Evolutionary conservation across 2,888 invertebrate species (phyloP), one percentile per base, ranked within the genome.

Genomic region (Lissonota sp.): DNA sequence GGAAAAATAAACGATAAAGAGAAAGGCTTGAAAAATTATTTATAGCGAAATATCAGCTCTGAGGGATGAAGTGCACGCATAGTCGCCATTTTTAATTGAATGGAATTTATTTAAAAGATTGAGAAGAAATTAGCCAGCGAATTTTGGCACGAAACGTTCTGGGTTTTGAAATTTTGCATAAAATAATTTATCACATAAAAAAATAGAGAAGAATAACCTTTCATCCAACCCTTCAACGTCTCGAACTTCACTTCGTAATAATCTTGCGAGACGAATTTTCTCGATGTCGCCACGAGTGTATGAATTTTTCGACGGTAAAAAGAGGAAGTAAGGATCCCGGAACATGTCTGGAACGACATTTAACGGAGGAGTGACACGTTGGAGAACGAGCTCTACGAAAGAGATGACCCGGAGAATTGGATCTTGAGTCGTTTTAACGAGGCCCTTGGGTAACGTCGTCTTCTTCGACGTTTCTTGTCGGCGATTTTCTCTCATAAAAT

Each of bases 391-490:
- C 57, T 57, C 46, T 46, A 44, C 14, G 7, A 44, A 49, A 66
- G 51, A 26, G 26, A 46, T 57, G 44, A 60, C 26, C 37, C 26
- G 46, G 49, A 10, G 26, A 37, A 51, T 26, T 69, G 46, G 49
- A 70, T 6, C 75, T 66, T 58, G 62, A 67, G 62, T 72, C 80
- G 51, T 63, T 77, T 64, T 77, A 80, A 77, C 80, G 77, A 80
- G 75, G 69, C 76, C 69, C 77, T 73, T 67, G 66, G n/a, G n/a
- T n/a, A 49, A 12, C 49, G 49, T 51, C 49, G 57, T 73, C 46
- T 57, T 64, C 66, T 40, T 46, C 42, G 16, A 53, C 67, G 49
- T 44, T 60, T 55, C 26, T 42, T 3, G 26, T 26, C 62, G 40
- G 46, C 62, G 62, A 71, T 49, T 72, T 76, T 69, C 55, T 63